Conservation (phyloP, 2,888 invertebrate species). For the Pecten maximus region DNA sequence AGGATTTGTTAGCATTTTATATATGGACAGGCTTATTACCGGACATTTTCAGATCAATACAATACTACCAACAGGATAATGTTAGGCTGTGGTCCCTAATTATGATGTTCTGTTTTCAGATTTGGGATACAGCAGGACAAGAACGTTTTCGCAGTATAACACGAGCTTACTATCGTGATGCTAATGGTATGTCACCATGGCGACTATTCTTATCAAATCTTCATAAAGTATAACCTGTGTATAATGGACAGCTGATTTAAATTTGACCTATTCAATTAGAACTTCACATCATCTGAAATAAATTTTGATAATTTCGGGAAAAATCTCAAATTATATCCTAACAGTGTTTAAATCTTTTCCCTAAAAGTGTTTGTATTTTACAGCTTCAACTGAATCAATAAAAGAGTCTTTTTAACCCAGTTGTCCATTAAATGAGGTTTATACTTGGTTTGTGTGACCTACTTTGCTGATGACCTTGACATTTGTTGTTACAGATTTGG, state of each 20-base stretch:
- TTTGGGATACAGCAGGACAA: slow-evolving; percentile 81
- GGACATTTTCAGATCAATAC: no score
- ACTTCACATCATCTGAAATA: background rate
- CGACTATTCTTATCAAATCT: background rate
- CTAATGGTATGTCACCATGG: slow-evolving; percentile 72
- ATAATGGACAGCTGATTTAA: background rate
- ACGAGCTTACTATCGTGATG: slow-evolving; percentile 79
- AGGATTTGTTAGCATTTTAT: no score
- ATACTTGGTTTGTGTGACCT: slow-evolving; percentile 30
- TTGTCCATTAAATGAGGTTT: background rate
- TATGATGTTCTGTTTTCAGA: slow-evolving; percentile 65
- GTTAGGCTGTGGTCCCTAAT: background rate
- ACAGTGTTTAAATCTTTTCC: background rate
- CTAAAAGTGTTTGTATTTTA: background rate
- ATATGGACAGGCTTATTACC: no score
- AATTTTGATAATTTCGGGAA: background rate
- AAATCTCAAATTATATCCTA: background rate
- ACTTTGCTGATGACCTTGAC: slow-evolving; percentile 37
- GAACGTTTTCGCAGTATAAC: slow-evolving; percentile 79
- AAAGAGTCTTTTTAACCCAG: background rate
- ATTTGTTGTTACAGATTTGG: slow-evolving; percentile 77
- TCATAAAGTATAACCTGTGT: background rate
- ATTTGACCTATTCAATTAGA: background rate
- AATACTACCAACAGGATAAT: background rate
- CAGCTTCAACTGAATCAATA: background rate